These are phyloP conservation scores for Andrena dorsata DNA, from an alignment of 2,888 invertebrate genomes.

Conservation along the genomic window DNA sequence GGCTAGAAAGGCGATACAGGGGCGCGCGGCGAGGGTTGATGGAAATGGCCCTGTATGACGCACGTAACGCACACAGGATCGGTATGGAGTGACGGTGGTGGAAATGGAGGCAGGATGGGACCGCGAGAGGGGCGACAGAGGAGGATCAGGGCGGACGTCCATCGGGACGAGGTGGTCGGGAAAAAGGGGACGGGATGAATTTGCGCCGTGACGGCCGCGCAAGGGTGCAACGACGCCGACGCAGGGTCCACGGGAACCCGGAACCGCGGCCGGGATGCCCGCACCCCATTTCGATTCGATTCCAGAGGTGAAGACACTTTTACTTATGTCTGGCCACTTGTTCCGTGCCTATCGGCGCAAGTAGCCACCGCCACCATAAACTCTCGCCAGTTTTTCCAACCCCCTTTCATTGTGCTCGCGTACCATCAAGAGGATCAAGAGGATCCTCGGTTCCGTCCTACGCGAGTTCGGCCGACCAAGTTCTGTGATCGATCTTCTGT, in stretches of 20 bases:
- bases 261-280: conserved; percentile 72
- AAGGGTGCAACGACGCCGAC: conserved; percentile 79
- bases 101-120: conserved; percentile 40
- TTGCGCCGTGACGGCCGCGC: conserved; percentile 78
- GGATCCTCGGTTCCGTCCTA: background rate
- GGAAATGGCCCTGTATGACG: conserved; percentile 32
- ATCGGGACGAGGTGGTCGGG: conserved; percentile 56
- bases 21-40: conserved; percentile 21
- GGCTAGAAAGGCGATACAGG: background rate
- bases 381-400: conserved; percentile 1
- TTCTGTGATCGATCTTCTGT: background rate
- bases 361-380: conserved; percentile 17
- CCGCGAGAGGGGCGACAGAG: conserved; percentile 48
- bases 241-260: conserved; percentile 73
- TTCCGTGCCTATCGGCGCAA: conserved; percentile 45
- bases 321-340: conserved; percentile 67
- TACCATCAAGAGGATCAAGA: background rate
- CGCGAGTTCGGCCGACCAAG: background rate
- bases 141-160: conserved; percentile 63
- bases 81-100: conserved; percentile 44
- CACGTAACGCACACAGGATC: conserved; percentile 34
- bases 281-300: conserved; percentile 78
- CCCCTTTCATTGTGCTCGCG: background rate
- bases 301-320: conserved; percentile 78
- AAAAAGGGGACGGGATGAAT: conserved; percentile 72